phyloP scores from a whole-genome alignment of 2,888 invertebrate species.

The Acleris emargana region DNA sequence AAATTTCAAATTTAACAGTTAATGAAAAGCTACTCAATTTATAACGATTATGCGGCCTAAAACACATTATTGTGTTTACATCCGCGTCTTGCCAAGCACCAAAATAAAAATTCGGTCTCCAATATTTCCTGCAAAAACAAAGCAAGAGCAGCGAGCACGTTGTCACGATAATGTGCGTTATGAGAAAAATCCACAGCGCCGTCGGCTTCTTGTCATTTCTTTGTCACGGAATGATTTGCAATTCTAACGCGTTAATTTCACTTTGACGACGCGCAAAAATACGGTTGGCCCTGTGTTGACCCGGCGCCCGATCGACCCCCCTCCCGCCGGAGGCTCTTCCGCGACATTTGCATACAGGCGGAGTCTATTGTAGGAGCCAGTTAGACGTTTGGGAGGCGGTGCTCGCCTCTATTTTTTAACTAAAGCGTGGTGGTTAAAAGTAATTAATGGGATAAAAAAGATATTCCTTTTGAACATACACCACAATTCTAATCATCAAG shows the following conservation, averaged over 20 bases:
- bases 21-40: conserved; percentile 45
- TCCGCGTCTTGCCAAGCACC: conserved; percentile 46
- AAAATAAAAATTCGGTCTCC: conserved; percentile 60
- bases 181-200: conserved; percentile 75
- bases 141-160: conserved; percentile 45
- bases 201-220: conserved; percentile 73
- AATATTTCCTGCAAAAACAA: conserved; percentile 60
- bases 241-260: conserved; percentile 81
- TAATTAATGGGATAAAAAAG: conserved; percentile 2
- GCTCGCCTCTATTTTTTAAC: conserved; percentile 45
- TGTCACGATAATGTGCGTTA: conserved; percentile 66
- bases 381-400: conserved; percentile 66
- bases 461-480: no score
- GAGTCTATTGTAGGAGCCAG: conserved; percentile 67
- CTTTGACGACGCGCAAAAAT: conserved; percentile 81
- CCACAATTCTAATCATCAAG: no score
- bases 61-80: conserved; percentile 50
- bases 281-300: conserved; percentile 65
- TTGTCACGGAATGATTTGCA: conserved; percentile 79
- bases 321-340: conserved; percentile 62
- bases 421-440: conserved; percentile 32
- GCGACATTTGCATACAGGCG: conserved; percentile 77
- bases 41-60: conserved; percentile 52
- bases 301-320: conserved; percentile 46
- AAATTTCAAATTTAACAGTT: conserved; percentile 21